Conservation (phyloP, 1,140 invertebrate genomes). For the Caenorhabditis latens region DNA sequence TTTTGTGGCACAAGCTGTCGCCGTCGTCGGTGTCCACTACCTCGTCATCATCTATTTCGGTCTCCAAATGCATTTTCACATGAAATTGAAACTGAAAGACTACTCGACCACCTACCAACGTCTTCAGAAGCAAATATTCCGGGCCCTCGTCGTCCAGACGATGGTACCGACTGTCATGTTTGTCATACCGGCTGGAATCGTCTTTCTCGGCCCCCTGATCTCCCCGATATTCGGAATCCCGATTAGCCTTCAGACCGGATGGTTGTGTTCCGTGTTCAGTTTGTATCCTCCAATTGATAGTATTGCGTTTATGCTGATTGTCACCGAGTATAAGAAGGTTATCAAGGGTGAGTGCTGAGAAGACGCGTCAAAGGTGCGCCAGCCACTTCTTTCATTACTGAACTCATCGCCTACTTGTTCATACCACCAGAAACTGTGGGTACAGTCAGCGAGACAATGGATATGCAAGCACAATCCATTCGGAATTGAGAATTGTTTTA, state of each 20-base stretch:
- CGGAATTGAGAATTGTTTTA: too few relatives aligned
- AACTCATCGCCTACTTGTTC: too few relatives aligned
- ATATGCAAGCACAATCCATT: too few relatives aligned
- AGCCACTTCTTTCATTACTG: too few relatives aligned
- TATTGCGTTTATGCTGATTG: slow-evolving; percentile 28
- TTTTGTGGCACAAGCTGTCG: not conserved
- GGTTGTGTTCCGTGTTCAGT: not conserved
- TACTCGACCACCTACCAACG: not conserved
- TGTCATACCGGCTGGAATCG: not conserved
- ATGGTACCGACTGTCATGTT: not conserved
- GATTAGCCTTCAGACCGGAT: slow-evolving; percentile 3
- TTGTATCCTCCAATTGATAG: not conserved
- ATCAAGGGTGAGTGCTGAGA: too few relatives aligned
- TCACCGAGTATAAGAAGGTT: not conserved
- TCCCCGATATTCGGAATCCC: not conserved
- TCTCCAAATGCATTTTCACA: not conserved
- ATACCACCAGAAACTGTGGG: too few relatives aligned
- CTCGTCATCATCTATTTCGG: not conserved
- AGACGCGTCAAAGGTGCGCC: too few relatives aligned
- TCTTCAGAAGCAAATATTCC: not conserved
- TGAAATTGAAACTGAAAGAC: not conserved
- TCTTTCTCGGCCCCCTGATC: not conserved
- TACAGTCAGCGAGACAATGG: too few relatives aligned
- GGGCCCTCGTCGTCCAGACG: not conserved
- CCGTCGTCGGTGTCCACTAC: not conserved